Evolutionary conservation across 2,888 invertebrate species (phyloP).

Genomic region (Oscheius sp.): DNA sequence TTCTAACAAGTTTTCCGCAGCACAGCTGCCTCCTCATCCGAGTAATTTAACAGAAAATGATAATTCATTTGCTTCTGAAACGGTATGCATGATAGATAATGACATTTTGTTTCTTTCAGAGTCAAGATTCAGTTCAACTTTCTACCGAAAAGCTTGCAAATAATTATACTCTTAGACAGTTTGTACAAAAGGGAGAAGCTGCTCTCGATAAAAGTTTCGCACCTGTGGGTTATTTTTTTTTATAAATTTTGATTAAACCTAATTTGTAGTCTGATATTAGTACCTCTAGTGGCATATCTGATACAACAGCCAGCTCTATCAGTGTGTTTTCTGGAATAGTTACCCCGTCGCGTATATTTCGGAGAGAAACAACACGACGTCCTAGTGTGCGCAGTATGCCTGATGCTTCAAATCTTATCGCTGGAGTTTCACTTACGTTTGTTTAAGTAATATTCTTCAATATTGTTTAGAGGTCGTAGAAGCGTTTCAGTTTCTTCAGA

Average conservation of each 20-base stretch:
- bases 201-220: too few relatives aligned
- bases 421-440: background rate
- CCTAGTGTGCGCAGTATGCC: conserved; percentile 22
- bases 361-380: background rate
- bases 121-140: background rate
- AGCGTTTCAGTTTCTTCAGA: too few relatives aligned
- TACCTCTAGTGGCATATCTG: background rate
- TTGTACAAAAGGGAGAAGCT: too few relatives aligned
- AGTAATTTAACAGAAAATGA: conserved; percentile 12
- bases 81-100: background rate
- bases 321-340: background rate
- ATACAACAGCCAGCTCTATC: background rate
- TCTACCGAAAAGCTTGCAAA: too few relatives aligned
- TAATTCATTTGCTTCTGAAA: conserved; percentile 8
- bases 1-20: background rate
- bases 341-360: conserved; percentile 2
- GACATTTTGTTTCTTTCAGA: background rate
- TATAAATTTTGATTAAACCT: background rate
- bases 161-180: too few relatives aligned
- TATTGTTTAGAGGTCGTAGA: too few relatives aligned
- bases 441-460: too few relatives aligned
- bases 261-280: background rate
- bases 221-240: too few relatives aligned
- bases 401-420: background rate
- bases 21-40: conserved; percentile 11